Evolutionary conservation across 2,797 vertebrate species (phyloP).

Genomic region (Novumbra hubbsi): DNA sequence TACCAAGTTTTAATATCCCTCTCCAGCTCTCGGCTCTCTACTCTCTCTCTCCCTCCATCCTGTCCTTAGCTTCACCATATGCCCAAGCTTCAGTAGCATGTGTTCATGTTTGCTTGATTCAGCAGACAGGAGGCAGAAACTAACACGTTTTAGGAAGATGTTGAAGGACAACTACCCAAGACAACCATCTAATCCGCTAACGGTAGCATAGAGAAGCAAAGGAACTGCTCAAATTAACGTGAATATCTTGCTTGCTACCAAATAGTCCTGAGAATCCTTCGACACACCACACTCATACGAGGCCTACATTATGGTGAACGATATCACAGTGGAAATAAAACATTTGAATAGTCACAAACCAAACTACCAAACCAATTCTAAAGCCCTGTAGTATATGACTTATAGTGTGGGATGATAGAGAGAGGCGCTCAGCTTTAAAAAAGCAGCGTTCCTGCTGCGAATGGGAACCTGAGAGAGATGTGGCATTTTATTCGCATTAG

Average conservation of each 20-base stretch:
- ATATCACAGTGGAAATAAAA: not conserved
- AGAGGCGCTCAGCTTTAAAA: too few species aligned
- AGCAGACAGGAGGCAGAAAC: not conserved
- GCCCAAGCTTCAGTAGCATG: not conserved
- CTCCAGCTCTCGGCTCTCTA: not conserved
- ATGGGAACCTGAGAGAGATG: too few species aligned
- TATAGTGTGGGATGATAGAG: too few species aligned
- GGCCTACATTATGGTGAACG: not conserved
- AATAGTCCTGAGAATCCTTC: not conserved
- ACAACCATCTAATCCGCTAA: not conserved
- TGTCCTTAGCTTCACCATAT: slow-evolving; percentile 11
- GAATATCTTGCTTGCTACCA: not conserved
- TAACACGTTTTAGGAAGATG: not conserved
- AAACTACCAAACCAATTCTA: too few species aligned
- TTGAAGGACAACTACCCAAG: not conserved
- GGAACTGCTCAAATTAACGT: not conserved
- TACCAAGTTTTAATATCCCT: too few species aligned
- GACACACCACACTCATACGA: not conserved
- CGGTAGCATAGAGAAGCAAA: not conserved
- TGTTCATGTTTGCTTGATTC: not conserved
- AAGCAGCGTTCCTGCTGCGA: too few species aligned
- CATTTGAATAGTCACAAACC: too few species aligned
- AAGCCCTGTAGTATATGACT: too few species aligned
- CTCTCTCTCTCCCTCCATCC: slow-evolving; percentile 13
- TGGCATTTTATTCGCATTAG: too few species aligned